Conservation (phyloP, 2,797 vertebrate species). For the Aphelocoma californica region DNA sequence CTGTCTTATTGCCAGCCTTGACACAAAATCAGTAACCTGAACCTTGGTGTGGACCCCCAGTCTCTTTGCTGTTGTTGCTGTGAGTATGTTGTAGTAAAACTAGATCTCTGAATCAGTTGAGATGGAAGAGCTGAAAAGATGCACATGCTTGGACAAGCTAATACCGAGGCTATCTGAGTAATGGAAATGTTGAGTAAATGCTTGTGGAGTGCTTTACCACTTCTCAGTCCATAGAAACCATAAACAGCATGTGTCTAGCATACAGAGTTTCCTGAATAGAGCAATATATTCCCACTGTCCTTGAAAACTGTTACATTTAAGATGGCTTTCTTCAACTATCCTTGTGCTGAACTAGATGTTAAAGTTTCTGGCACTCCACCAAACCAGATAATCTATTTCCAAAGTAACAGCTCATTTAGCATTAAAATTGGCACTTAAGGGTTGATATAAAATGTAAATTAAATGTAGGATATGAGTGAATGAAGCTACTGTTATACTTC, state of each 20-base stretch:
- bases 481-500: background rate
- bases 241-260: background rate
- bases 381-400: slow-evolving; percentile 52
- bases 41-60: accelerated
- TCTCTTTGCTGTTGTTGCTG: background rate
- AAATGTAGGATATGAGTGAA: slow-evolving; percentile 43
- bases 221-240: background rate
- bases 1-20: background rate
- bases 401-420: slow-evolving; percentile 55
- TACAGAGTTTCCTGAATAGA: background rate
- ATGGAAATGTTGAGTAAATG: background rate
- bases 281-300: background rate
- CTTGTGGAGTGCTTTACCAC: background rate
- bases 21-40: background rate
- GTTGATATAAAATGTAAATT: slow-evolving; percentile 62
- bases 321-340: background rate
- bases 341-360: background rate
- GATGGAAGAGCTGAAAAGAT: background rate
- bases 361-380: slow-evolving; percentile 23
- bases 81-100: background rate
- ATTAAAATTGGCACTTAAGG: slow-evolving; percentile 51
- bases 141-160: background rate
- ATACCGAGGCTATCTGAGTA: background rate
- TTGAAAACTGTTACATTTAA: slow-evolving; percentile 20
- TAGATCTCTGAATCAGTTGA: background rate